phyloP scores from a whole-genome alignment of 2,888 invertebrate species.

The Perizoma affinitatum region DNA sequence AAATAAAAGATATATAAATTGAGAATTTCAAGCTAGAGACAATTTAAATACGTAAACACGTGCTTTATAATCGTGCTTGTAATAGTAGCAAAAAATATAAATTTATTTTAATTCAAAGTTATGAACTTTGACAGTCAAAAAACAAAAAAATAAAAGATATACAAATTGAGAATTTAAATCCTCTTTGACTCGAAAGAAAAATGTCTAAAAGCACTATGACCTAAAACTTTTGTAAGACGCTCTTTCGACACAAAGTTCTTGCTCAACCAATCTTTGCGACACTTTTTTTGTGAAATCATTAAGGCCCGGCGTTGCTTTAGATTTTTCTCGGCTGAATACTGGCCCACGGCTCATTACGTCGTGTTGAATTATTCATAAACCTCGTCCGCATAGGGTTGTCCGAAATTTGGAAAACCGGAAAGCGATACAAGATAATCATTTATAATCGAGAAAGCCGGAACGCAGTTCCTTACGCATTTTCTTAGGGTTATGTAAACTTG shows the following conservation, averaged over 20 bases:
- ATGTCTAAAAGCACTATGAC: conserved; percentile 11
- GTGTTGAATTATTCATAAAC: conserved; percentile 75
- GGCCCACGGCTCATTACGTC: conserved; percentile 75
- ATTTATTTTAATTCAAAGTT: too few species aligned
- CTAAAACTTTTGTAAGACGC: conserved; percentile 19
- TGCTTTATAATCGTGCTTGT: too few species aligned
- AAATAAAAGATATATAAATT: too few species aligned
- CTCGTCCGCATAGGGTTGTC: conserved; percentile 46
- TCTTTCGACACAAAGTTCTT: conserved; percentile 23
- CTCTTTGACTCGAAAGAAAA: not conserved
- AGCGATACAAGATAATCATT: conserved; percentile 8
- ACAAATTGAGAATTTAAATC: too few species aligned
- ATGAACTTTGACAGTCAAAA: too few species aligned
- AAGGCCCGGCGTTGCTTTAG: conserved; percentile 50
- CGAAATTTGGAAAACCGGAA: conserved; percentile 26
- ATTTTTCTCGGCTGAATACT: conserved; percentile 61
- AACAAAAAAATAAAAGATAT: too few species aligned
- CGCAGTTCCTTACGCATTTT: too few species aligned
- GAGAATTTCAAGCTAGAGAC: too few species aligned
- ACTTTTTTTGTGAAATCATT: conserved; percentile 58
- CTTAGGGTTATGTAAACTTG: too few species aligned
- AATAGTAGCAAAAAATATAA: too few species aligned
- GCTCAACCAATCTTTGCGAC: conserved; percentile 33
- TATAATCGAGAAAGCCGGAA: not conserved
- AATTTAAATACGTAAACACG: too few species aligned